These are phyloP conservation scores for Xanthia togata DNA, from an alignment of 2,888 invertebrate genomes.

Conservation along the genomic window DNA sequence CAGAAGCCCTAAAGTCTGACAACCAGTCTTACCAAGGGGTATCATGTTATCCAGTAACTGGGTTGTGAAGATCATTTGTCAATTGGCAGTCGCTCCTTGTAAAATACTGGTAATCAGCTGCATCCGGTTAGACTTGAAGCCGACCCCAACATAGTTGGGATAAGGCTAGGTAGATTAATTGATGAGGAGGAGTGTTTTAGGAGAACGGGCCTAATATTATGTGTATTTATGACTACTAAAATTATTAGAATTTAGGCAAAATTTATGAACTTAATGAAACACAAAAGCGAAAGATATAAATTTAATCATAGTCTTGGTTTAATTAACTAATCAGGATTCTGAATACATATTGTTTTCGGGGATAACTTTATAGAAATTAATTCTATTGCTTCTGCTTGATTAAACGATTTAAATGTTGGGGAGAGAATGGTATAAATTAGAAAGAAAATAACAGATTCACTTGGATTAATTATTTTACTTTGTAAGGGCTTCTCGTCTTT, in stretches of 20 bases:
- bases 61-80: not conserved
- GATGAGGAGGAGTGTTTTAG: not conserved
- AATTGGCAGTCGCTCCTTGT: not conserved
- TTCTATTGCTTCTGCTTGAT: constrained; percentile 53
- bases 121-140: not conserved
- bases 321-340: constrained; percentile 51
- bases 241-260: constrained; percentile 25
- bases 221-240: constrained; percentile 29
- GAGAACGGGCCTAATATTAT: not conserved
- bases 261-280: constrained; percentile 50
- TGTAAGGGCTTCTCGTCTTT: constrained; percentile 12
- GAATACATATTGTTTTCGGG: constrained; percentile 39
- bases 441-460: constrained; percentile 39
- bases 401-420: constrained; percentile 53
- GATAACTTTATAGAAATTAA: constrained; percentile 43
- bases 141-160: not conserved
- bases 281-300: constrained; percentile 32
- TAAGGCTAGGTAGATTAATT: not conserved
- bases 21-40: not conserved
- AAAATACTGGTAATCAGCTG: not conserved
- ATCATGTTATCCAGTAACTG: not conserved
- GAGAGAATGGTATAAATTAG: constrained; percentile 40
- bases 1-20: not conserved
- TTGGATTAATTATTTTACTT: constrained; percentile 42
- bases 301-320: constrained; percentile 38